These are phyloP conservation scores for Trididemnum clinides DNA, from an alignment of 23 tunicate genomes.

Conservation along the genomic window DNA sequence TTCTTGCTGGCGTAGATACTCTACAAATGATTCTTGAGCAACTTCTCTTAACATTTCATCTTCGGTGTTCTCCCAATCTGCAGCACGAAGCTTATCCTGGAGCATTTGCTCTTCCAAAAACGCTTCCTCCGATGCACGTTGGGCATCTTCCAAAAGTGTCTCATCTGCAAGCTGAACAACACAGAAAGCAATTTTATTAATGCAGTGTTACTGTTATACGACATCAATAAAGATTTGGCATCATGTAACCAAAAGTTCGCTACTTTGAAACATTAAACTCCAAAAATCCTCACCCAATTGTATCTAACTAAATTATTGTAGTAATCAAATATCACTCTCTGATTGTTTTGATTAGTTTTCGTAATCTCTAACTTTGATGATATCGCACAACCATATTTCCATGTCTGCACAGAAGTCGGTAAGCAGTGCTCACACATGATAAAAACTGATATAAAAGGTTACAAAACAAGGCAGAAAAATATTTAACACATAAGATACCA, in stretches of 20 bases:
- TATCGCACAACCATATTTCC: too few relatives aligned
- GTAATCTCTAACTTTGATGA: too few relatives aligned
- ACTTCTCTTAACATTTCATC: constrained; percentile 84
- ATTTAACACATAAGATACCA: too few relatives aligned
- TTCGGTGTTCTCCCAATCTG: constrained; percentile 94
- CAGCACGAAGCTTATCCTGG: constrained; percentile 78
- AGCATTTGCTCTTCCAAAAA: constrained; percentile 84
- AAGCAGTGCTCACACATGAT: too few relatives aligned
- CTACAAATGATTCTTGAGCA: constrained; percentile 69
- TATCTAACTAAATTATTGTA: too few relatives aligned
- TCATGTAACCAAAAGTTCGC: background rate
- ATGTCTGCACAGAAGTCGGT: too few relatives aligned
- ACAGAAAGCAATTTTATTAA: background rate
- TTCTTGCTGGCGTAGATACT: constrained; percentile 59
- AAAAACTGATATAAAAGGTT: too few relatives aligned
- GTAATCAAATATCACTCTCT: too few relatives aligned
- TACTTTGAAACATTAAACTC: background rate
- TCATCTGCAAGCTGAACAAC: constrained; percentile 56
- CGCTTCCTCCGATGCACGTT: constrained; percentile 73
- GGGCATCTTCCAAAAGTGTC: constrained; percentile 62
- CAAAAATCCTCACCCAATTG: background rate
- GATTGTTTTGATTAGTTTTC: too few relatives aligned
- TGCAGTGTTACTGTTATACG: background rate
- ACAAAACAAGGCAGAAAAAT: too few relatives aligned
- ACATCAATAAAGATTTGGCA: background rate